Evolutionary conservation across 2,113 vertebrate species (phyloP).

Genomic region (Gorsachius goisagi): DNA sequence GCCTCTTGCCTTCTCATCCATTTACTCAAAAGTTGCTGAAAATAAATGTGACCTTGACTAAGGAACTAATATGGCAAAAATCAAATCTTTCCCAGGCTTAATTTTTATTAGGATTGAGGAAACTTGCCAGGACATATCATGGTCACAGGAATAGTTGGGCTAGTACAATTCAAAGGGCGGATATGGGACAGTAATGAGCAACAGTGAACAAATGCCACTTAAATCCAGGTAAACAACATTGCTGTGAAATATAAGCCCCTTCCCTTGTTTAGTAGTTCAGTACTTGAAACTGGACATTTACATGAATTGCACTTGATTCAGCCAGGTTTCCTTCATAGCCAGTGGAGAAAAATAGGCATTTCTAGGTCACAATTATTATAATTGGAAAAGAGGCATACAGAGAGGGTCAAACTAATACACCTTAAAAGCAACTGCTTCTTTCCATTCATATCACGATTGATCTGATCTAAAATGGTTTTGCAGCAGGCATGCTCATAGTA

Average conservation of each 20-base stretch:
- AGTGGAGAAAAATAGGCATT: neutral
- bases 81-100: neutral
- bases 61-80: neutral
- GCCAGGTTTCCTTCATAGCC: neutral
- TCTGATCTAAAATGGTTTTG: neutral
- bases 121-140: neutral
- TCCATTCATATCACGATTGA: neutral
- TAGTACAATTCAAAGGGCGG: neutral
- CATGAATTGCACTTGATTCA: neutral
- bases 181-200: neutral
- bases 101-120: neutral
- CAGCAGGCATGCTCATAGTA: neutral
- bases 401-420: neutral
- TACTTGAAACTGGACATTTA: neutral
- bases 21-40: neutral
- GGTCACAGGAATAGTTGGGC: neutral
- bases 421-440: neutral
- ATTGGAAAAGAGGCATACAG: neutral
- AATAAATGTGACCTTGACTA: neutral
- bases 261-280: neutral
- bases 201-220: neutral
- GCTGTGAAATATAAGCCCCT: accelerated
- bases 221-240: neutral
- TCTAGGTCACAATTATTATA: neutral
- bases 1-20: neutral